phyloP scores from a whole-genome alignment of 2,797 vertebrate genomes.

The Oryzias dopingdopingensis region DNA sequence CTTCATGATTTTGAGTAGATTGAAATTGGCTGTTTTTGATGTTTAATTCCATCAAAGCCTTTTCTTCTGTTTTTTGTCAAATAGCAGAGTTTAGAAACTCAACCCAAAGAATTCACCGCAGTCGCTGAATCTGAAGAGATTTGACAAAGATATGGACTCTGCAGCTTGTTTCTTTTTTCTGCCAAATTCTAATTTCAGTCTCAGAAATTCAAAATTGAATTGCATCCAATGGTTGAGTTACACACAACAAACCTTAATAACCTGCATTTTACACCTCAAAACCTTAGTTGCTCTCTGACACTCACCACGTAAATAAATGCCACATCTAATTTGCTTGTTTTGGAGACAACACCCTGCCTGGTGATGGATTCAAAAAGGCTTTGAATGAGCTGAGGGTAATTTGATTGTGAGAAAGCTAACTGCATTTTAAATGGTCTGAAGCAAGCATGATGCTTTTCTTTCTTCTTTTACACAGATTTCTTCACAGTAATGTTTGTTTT shows the following conservation, averaged over 20 bases:
- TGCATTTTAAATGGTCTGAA: slow-evolving; percentile 59
- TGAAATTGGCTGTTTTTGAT: too few species aligned
- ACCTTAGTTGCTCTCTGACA: slow-evolving; percentile 53
- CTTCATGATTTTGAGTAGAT: too few species aligned
- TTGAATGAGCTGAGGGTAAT: slow-evolving; percentile 53
- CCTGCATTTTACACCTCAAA: slow-evolving; percentile 61
- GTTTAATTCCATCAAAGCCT: too few species aligned
- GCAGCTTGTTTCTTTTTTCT: background rate
- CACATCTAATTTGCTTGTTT: slow-evolving; percentile 69
- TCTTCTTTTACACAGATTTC: background rate
- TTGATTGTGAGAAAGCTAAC: slow-evolving; percentile 47
- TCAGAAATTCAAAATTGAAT: slow-evolving; percentile 62
- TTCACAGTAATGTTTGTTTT: too few species aligned
- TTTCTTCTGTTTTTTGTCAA: too few species aligned
- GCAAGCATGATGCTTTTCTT: slow-evolving; percentile 6
- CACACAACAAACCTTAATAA: slow-evolving; percentile 69
- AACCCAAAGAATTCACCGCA: too few species aligned
- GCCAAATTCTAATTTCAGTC: slow-evolving; percentile 32
- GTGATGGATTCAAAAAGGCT: slow-evolving; percentile 54
- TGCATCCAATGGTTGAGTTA: slow-evolving; percentile 70
- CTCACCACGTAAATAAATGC: slow-evolving; percentile 68
- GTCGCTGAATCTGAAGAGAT: too few species aligned
- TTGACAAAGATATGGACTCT: slow-evolving; percentile 12
- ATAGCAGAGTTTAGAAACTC: too few species aligned
- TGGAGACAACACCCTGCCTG: slow-evolving; percentile 35